phyloP scores from a whole-genome alignment of 2,888 invertebrate species.

The Chrysolina oricalcia region DNA sequence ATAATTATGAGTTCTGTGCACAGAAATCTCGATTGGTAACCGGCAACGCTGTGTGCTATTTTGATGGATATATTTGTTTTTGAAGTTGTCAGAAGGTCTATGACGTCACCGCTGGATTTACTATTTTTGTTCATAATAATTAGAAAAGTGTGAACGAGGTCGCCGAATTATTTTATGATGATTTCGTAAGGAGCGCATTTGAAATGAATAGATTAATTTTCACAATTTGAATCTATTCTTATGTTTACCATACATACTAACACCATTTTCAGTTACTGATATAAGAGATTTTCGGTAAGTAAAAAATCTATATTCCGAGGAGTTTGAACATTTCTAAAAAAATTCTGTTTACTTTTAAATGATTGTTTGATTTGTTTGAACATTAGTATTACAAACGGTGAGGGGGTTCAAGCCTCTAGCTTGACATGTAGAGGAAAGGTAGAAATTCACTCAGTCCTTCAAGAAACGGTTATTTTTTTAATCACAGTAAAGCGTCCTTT shows the following conservation, averaged over 20 bases:
- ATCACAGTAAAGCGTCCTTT: neutral
- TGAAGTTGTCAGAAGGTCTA: conserved; percentile 24
- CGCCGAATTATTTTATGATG: neutral
- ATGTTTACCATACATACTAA: neutral
- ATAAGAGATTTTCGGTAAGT: neutral
- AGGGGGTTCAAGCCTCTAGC: no score
- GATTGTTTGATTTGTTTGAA: no score
- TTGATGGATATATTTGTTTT: neutral
- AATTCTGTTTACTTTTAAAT: no score
- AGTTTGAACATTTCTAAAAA: no score
- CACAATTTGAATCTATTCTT: neutral
- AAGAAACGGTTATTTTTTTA: neutral
- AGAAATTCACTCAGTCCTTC: no score
- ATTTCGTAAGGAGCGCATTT: neutral
- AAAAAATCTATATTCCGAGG: no score
- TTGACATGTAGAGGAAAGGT: neutral
- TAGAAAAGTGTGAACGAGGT: neutral
- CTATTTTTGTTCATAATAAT: conserved; percentile 30
- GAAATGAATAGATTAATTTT: neutral
- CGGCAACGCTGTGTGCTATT: no score
- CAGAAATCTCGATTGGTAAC: no score
- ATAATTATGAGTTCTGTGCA: no score
- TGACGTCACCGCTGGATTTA: conserved; percentile 51
- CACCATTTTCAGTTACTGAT: neutral
- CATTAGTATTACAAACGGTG: no score